These are phyloP conservation scores for Aphelenchoides besseyi DNA, from an alignment of 1,140 invertebrate genomes.

Conservation along the genomic window DNA sequence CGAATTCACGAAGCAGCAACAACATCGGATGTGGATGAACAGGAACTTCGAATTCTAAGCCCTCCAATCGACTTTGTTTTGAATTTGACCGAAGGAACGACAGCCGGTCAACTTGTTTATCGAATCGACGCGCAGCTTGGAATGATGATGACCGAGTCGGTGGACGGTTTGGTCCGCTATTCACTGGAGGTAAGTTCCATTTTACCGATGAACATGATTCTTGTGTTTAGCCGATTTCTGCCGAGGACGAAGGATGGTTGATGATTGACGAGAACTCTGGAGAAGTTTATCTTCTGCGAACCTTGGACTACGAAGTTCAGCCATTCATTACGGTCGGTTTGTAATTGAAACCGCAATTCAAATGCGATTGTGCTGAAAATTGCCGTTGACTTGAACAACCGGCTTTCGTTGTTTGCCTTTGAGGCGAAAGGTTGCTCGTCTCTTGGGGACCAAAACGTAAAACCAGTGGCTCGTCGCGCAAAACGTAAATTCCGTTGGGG, in stretches of 20 bases:
- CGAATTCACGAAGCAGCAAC: constrained; percentile 20
- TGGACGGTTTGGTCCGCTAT: not conserved
- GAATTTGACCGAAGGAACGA: constrained; percentile 17
- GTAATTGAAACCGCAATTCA: not conserved
- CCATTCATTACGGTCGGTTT: constrained; percentile 31
- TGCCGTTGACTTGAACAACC: not conserved
- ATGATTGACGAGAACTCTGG: constrained; percentile 34
- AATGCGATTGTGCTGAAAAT: no score
- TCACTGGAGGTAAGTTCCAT: constrained; percentile 6
- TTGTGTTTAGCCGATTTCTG: constrained; percentile 22
- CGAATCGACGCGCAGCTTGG: not conserved
- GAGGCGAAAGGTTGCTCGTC: not conserved
- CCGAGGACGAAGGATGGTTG: constrained; percentile 25
- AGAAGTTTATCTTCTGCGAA: constrained; percentile 23
- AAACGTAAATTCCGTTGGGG: no score
- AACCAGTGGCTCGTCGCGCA: no score
- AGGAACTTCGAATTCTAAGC: constrained; percentile 12
- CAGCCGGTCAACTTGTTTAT: not conserved
- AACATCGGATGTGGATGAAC: constrained; percentile 16
- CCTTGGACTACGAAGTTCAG: constrained; percentile 39
- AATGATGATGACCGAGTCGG: not conserved
- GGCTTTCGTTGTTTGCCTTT: not conserved
- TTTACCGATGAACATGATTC: constrained; percentile 13
- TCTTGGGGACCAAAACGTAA: not conserved
- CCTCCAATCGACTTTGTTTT: constrained; percentile 23